Evolutionary conservation across 2,797 vertebrate species (phyloP).

Genomic region (Lithobates sylvaticus): DNA sequence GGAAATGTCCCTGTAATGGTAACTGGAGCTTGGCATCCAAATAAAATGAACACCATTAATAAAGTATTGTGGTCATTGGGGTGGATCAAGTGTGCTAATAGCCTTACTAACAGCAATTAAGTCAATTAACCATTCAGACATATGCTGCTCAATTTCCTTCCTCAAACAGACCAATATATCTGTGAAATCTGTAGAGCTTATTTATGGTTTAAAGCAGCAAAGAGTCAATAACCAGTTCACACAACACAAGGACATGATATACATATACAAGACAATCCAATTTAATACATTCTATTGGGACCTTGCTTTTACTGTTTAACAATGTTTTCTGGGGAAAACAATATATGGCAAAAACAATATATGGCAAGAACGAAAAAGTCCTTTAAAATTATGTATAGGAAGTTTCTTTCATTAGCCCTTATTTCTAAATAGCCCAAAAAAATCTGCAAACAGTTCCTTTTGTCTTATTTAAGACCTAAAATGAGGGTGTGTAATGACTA

Average conservation of each 20-base stretch:
- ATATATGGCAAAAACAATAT: too few relatives aligned
- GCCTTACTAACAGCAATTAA: conserved; percentile 84
- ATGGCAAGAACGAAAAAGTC: too few relatives aligned
- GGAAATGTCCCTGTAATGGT: conserved; percentile 85
- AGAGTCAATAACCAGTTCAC: conserved; percentile 63
- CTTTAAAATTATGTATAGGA: too few relatives aligned
- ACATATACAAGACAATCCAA: not conserved
- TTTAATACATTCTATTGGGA: not conserved
- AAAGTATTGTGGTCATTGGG: conserved; percentile 79
- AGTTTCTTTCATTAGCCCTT: too few relatives aligned
- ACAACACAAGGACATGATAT: not conserved
- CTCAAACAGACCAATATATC: conserved; percentile 73
- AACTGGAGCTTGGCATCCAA: conserved; percentile 83
- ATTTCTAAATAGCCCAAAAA: too few relatives aligned
- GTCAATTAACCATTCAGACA: conserved; percentile 84
- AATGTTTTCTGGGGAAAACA: not conserved
- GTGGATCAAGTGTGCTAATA: conserved; percentile 84
- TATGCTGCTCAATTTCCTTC: conserved; percentile 78
- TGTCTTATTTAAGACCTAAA: too few relatives aligned
- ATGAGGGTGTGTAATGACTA: too few relatives aligned
- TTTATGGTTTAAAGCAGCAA: conserved; percentile 68
- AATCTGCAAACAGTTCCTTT: too few relatives aligned
- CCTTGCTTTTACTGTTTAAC: not conserved
- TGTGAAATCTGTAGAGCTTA: conserved; percentile 72
- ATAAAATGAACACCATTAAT: conserved; percentile 77